phyloP scores from a whole-genome alignment of 2,113 vertebrate genomes.

The Psephotus haematonotus region DNA sequence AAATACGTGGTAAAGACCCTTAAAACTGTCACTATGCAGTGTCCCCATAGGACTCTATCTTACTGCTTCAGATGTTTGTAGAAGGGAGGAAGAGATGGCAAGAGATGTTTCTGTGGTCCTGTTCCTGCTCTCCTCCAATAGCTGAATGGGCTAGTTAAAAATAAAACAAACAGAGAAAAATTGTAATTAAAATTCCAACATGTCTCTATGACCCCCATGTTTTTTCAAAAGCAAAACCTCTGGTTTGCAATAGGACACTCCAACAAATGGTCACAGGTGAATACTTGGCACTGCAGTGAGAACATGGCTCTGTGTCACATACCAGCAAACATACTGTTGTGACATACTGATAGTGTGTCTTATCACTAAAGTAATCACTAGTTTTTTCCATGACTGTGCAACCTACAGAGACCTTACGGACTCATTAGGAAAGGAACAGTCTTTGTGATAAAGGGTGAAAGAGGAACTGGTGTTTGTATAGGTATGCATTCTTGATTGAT shows the following conservation, averaged over 20 bases:
- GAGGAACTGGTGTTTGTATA: not conserved
- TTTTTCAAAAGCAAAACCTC: not conserved
- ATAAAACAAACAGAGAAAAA: not conserved
- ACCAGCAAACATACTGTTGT: not conserved
- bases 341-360: not conserved
- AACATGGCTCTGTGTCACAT: fast-evolving
- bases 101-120: not conserved
- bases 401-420: not conserved
- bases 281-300: not conserved
- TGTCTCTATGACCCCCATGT: not conserved
- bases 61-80: not conserved
- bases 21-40: not conserved
- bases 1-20: not conserved
- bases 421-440: not conserved
- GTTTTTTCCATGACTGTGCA: not conserved
- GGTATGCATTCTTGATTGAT: not conserved
- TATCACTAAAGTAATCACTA: not conserved
- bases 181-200: not conserved
- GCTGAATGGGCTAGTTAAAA: not conserved
- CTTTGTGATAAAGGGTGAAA: not conserved
- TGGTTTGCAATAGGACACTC: not conserved
- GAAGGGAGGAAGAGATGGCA: not conserved
- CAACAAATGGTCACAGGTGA: not conserved
- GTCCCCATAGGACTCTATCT: not conserved
- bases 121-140: not conserved